Evolutionary conservation across 2,888 invertebrate species (phyloP), one percentile per base, ranked within the genome.

Genomic region (Chalcosyrphus nemorum): DNA sequence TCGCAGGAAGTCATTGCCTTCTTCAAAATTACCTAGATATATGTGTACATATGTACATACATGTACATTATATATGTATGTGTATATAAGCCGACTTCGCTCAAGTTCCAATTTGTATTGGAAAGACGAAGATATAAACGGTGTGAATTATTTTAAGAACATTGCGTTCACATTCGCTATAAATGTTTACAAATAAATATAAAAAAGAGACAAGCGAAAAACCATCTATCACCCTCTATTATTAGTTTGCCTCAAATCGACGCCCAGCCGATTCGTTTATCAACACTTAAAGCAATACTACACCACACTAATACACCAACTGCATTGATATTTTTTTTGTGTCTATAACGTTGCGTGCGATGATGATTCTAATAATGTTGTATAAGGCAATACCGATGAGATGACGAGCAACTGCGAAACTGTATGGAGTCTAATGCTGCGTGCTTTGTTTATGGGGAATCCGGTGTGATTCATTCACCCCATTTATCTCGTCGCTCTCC

Each of bases 391-490:
- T 38, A 13, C 15, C 52, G 29, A 72, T 72, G 50, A 47, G 70
- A 65, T 75, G 63, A 52, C 57, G 63, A 59, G 45, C 7, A 29
- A 65, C 15, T 41, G 38, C 38, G 43, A 63, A 32, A 57, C 43
- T 50, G 59, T 57, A 45, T 59, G 32, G 4, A 61, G 61, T 77
- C 70, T 61, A 77, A 56, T 21, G 65, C 38, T 56, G 54, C 17
- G 61, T 43, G 54, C 11, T 32, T 43, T 66, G 43, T 78, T 68
- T 61, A 84, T 47, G 80, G 84, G 84, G 78, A 78, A 74, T 70
- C 84, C 84, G 78, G 52, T 59, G 63, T 84, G 84, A 84, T 68
- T 84, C 84, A 84, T 75, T 80, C 80, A 52, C 43, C 72, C 72
- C 54, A 57, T 38, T n/a, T 75, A 61, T 6, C 13, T 19, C 24